Base-by-base conservation (phyloP, 2,888 invertebrate species). In the Oxytorus armatus region DNA sequence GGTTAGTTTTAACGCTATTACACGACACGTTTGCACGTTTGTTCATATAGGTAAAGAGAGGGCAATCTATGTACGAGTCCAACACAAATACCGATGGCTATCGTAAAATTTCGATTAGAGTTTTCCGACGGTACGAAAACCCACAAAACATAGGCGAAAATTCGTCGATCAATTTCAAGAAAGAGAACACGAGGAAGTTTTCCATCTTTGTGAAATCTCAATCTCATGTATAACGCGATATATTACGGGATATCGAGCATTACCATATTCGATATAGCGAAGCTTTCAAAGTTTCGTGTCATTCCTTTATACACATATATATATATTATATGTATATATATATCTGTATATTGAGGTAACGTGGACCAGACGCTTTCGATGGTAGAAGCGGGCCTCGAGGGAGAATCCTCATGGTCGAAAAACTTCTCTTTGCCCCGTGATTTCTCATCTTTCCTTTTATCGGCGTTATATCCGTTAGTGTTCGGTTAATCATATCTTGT, bases 1-100 rank as follows among this genome's bases (percentile, higher is more conserved):
- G 68, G 42, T 55, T 59, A 84, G 83, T 85, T 85, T 83, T 85
- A 85, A 80, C 79, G 83, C 84, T 77, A 61, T 66, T 81, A 84
- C 84, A 83, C 84, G 85, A 78, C 59, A 55, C 53, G 75, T 70
- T 82, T 74, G 73, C 81, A 83, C 39, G 55, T 23, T 18, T 29
- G 68, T 63, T 49, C 44, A 66, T 29, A 18, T 25, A 59, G n/a
- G n/a, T n/a, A n/a, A n/a, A n/a, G n/a, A n/a, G n/a, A n/a, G n/a
- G n/a, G n/a, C n/a, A n/a, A n/a, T n/a, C n/a, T n/a, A n/a, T n/a
- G n/a, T n/a, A n/a, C n/a, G n/a, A n/a, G n/a, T n/a, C n/a, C n/a
- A 39, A 59, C 21, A 59, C 59, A 59, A 11, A 3, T 11, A 59
- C 11, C 39, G 10, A 39, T 23, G 33, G 33, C 16, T 36, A 57